Evolutionary conservation across 2,113 vertebrate genomes (phyloP), one percentile per base, ranked within the genome.

Genomic region (Ageneiosus marmoratus): DNA sequence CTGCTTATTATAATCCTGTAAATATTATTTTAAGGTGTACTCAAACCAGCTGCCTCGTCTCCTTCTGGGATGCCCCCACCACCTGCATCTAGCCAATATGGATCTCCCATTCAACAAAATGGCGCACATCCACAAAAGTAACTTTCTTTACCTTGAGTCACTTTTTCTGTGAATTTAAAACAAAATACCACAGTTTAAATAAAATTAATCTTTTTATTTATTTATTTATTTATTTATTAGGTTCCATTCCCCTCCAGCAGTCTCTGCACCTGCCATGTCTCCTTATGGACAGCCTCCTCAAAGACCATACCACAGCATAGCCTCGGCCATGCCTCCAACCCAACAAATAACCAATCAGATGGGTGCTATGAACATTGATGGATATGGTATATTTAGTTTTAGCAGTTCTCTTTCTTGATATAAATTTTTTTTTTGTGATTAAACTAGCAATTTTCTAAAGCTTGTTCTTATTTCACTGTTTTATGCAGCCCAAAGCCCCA

Each of bases 291-390:
- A 92, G 29, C 58, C 90, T 0, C 80, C 83, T 41, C 95, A 90
- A 5, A 55, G 88, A 0, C 67, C 91, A 16, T 95, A 94, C 81
- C 90, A 94, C 65, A 94, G 88, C 81, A 88, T 92, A 87, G 83
- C 87, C 44, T 77, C 77, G 44, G 88, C 92, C 7, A 81, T 92
- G 1, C 92, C 94, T 34, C 85, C 94, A 72, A 3, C 94, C n/a
- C 88, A 94, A 82, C 97, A 96, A 10, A 89, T 99, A 84, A 91
- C 93, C 58, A 94, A 91, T 90, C 96, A 98, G 87, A 95, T 99
- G 89, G 87, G 76, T 88, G 93, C 91, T 73, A 95, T 99, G 96
- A 95, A 96, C 53, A 87, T 99, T 83, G 94, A 94, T 75, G 95
- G 86, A 89, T 96, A 96, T 75, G 96, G 97, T 98, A 94, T 87